Conservation (phyloP, 2,888 invertebrate species). For the Sarcophaga subvicina region DNA sequence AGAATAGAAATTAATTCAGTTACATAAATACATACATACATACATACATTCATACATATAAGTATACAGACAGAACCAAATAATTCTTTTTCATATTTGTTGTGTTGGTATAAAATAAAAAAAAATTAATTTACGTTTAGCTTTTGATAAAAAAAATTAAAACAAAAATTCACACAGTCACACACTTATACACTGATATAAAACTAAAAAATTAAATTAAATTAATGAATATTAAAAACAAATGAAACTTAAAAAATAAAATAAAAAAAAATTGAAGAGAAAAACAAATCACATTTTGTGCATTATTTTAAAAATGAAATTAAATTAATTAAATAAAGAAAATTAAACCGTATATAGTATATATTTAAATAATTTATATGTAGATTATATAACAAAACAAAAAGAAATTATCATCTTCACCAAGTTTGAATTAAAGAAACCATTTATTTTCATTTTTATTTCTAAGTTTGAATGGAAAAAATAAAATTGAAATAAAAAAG, state of each 20-base stretch:
- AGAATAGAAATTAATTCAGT: too few species aligned
- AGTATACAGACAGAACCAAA: neutral
- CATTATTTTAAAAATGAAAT: slow-evolving; percentile 69
- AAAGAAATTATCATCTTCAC: slow-evolving; percentile 39
- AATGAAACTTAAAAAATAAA: slow-evolving; percentile 43
- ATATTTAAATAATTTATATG: slow-evolving; percentile 69
- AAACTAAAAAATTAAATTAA: neutral
- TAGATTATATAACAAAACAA: slow-evolving; percentile 59
- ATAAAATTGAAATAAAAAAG: neutral
- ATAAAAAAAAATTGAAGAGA: slow-evolving; percentile 33
- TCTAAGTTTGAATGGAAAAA: slow-evolving; percentile 7
- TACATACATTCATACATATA: too few species aligned
- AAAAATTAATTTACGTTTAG: slow-evolving; percentile 50
- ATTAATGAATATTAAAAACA: neutral
- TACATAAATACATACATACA: too few species aligned
- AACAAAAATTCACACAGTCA: slow-evolving; percentile 19
- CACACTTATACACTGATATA: neutral
- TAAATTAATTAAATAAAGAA: slow-evolving; percentile 28
- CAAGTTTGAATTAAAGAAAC: neutral
- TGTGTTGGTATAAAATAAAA: neutral
- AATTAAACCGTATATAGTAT: slow-evolving; percentile 44
- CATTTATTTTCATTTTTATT: slow-evolving; percentile 29
- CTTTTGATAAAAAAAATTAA: slow-evolving; percentile 67
- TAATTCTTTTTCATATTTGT: neutral
- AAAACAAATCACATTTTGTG: slow-evolving; percentile 70